These are phyloP conservation scores for Rhodophaea formosa DNA, from an alignment of 2,888 invertebrate genomes.

Conservation along the genomic window DNA sequence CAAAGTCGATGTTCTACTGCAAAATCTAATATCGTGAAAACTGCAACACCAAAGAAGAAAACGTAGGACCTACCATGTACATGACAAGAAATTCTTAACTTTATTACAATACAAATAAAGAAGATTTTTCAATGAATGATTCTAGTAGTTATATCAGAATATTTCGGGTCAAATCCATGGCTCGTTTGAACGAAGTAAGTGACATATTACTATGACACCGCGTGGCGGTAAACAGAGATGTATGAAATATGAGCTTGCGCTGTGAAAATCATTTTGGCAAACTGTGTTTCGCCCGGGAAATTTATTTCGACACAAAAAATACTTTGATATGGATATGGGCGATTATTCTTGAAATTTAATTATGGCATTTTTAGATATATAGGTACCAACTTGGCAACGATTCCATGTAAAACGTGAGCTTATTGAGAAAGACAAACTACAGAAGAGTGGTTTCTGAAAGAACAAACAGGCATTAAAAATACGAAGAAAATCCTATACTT, in stretches of 20 bases:
- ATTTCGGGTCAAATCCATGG: background rate
- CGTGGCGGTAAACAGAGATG: constrained; percentile 4
- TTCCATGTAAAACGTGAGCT: no score
- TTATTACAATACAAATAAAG: background rate
- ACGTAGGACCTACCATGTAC: background rate
- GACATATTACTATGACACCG: constrained; percentile 16
- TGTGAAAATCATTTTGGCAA: constrained; percentile 9
- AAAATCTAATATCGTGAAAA: background rate
- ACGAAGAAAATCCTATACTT: no score
- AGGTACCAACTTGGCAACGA: no score
- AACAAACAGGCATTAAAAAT: no score
- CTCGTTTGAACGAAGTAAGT: constrained; percentile 8
- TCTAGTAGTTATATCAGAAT: background rate
- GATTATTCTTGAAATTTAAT: no score
- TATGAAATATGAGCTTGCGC: constrained; percentile 9
- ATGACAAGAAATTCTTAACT: background rate
- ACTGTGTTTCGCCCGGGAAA: background rate
- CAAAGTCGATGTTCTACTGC: background rate
- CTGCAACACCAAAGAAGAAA: background rate
- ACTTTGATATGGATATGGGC: background rate
- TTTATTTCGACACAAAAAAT: background rate
- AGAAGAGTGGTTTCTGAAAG: no score
- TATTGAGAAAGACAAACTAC: no score
- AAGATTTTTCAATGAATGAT: background rate
- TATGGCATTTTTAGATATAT: no score